Evolutionary conservation across 2,113 vertebrate genomes (phyloP).

Genomic region (Otolemur garnettii): DNA sequence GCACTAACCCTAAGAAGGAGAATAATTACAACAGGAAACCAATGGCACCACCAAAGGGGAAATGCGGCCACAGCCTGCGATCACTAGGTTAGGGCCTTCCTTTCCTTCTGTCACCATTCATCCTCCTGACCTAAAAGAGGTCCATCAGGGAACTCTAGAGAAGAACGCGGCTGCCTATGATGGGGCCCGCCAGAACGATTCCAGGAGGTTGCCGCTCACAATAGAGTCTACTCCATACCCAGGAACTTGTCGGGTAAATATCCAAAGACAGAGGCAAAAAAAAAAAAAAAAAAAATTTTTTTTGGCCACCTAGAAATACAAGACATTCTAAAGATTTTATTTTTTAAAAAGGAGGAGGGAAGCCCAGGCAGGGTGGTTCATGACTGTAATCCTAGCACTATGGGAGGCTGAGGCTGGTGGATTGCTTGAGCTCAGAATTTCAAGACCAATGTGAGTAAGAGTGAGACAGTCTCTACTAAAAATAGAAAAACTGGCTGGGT

Average conservation of each 20-base stretch:
- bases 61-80: background rate
- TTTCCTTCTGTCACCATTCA: background rate
- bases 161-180: no score
- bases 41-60: background rate
- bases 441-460: no score
- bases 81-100: background rate
- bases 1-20: background rate
- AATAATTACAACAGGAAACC: background rate
- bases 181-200: no score
- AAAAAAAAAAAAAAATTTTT: background rate
- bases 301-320: background rate
- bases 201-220: background rate
- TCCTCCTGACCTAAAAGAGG: background rate
- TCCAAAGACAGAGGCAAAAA: background rate
- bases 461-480: no score
- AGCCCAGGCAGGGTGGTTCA: no score
- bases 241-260: background rate
- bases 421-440: no score
- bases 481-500: no score
- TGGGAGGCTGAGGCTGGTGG: no score
- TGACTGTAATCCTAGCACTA: no score
- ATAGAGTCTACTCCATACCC: no score
- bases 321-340: background rate
- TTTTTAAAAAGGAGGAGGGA: background rate
- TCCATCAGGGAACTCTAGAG: background rate